Evolutionary conservation across 2,797 vertebrate species (phyloP), one percentile per base, ranked within the genome.

Genomic region (Clarias platycephalus): DNA sequence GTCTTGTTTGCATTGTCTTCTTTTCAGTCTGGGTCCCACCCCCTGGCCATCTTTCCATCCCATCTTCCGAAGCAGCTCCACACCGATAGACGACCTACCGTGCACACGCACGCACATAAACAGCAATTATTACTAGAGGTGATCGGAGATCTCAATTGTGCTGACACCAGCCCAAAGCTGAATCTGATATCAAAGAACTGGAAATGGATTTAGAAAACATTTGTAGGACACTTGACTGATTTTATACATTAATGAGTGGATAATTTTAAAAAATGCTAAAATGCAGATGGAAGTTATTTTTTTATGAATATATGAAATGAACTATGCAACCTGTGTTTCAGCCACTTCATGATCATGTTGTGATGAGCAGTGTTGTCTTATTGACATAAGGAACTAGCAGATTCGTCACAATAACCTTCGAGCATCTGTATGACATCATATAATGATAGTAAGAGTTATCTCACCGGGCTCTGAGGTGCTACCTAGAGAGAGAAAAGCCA

Each of bases 1-100:
- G 37, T 91, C 93, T 88, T 96, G 96, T 31, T 92, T 91, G 37
- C 86, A 78, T 10, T 94, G 91, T 83, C 94, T 97, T 90, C 97
- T 96, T 93, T 99, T 99, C 63, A 97, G 88, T 2, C 97, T 94
- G 0, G 98, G 98, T 40, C 98, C 98, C 5, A 99, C 91, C 2
- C 98, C 98, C 91, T 99, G 98, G 16, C 98, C 98, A 85, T 98
- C 97, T 89, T 95, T 98, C 98, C 98, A 99, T 58, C 98, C 98
- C 97, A 99, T 99, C 92, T 92, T 96, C 90, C 91, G 91, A 89
- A 99, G 92, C 70, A 99, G 90, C 91, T 97, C 95, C 88, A 97
- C 95, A 13, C 98, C 98, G 16, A 98, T 76, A 22, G 96, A 97
- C 20, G 94, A 94, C 91, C 98, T 98, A 92, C 31, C 5, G 44